Percentiles rank a stretch among this genome's conserved stretches.
Evolutionary conservation across 2,113 vertebrate species (phyloP).

Genomic region (Chlamydotis undulata): DNA sequence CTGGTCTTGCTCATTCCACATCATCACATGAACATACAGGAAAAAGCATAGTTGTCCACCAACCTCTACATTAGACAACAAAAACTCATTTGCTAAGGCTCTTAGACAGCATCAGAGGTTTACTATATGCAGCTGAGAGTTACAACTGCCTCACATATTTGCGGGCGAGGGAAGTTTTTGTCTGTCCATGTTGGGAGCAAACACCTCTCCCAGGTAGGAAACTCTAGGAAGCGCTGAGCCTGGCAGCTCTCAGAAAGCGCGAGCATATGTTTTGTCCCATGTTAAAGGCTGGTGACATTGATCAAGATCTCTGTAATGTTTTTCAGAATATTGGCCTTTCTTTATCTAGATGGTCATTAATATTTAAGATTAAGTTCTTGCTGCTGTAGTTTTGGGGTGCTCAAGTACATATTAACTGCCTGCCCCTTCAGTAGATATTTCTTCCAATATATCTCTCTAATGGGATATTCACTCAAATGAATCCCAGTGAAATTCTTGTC

Average conservation of each 20-base stretch:
- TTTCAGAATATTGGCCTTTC: background rate
- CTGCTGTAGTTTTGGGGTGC: background rate
- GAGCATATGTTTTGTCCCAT: background rate
- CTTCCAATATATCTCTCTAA: background rate
- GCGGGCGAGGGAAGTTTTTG: background rate
- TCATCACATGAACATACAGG: background rate
- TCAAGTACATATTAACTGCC: background rate
- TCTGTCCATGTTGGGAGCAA: background rate
- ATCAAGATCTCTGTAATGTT: background rate
- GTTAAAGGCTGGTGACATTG: background rate
- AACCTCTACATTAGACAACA: background rate
- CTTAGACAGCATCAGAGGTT: background rate
- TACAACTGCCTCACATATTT: background rate
- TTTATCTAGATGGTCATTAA: background rate
- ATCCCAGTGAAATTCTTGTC: constrained; percentile 32
- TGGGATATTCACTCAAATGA: background rate
- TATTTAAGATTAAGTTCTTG: background rate
- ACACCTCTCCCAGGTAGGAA: background rate
- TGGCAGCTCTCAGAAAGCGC: background rate
- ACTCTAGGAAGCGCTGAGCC: background rate
- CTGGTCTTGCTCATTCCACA: background rate
- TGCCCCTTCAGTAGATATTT: background rate
- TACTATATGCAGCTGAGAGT: background rate
- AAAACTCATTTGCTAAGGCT: background rate
- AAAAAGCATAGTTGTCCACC: background rate